A percentile compares a stretch with the other conserved stretches of the same genome.
Conservation (phyloP, 2,113 vertebrate species). For the Platichthys stellatus region DNA sequence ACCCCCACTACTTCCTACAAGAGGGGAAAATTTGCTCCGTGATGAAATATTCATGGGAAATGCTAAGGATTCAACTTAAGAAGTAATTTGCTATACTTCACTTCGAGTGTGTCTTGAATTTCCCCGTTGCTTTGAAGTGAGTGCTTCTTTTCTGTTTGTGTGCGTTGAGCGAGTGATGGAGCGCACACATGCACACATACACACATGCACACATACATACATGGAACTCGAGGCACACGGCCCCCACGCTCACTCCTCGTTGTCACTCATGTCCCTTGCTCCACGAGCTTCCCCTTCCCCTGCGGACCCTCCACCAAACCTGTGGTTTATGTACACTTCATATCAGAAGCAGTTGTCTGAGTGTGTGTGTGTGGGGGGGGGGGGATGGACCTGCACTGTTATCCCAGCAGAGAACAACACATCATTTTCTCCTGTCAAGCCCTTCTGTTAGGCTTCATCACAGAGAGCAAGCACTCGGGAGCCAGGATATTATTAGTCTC, state of each 20-base stretch:
- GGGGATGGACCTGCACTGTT: conserved; percentile 47
- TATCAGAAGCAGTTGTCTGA: conserved; percentile 66
- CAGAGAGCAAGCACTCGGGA: conserved; percentile 74
- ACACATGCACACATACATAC: conserved; percentile 6
- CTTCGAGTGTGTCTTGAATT: conserved; percentile 62
- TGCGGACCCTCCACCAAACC: conserved; percentile 54
- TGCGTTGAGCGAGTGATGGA: conserved; percentile 46
- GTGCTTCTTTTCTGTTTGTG: conserved; percentile 53
- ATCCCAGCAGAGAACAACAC: conserved; percentile 77
- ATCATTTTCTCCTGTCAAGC: conserved; percentile 80
- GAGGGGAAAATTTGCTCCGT: conserved; percentile 18
- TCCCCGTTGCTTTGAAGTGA: conserved; percentile 60
- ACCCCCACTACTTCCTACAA: conserved; percentile 18
- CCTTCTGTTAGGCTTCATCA: conserved; percentile 73
- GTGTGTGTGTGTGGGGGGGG: background rate
- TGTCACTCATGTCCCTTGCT: conserved; percentile 68
- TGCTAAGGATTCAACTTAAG: conserved; percentile 50
- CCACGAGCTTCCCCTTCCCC: conserved; percentile 43
- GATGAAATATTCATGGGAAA: conserved; percentile 61
- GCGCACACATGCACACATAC: conserved; percentile 4
- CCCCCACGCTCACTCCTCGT: conserved; percentile 53
- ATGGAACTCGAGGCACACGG: conserved; percentile 52
- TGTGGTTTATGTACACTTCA: conserved; percentile 75
- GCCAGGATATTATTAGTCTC: conserved; percentile 79
- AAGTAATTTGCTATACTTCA: conserved; percentile 62